These are phyloP conservation scores for Coreoperca whiteheadi DNA, from an alignment of 2,113 vertebrate genomes.

Conservation along the genomic window DNA sequence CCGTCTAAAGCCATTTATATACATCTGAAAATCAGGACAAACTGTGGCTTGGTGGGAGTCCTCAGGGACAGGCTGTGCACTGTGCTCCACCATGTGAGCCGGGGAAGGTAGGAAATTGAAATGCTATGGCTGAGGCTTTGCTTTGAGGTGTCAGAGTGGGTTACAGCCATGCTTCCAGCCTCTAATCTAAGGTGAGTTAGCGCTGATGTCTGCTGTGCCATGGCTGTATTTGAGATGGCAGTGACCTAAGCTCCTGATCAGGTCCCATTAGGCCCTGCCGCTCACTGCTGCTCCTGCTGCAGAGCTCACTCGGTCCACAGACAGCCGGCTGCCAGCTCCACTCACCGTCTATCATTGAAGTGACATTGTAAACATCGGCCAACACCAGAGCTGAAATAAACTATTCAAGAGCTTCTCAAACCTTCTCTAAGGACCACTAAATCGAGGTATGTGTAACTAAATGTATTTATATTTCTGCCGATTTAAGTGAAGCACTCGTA, in stretches of 20 bases:
- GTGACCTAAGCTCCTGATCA: conserved; percentile 81
- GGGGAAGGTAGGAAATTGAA: conserved; percentile 78
- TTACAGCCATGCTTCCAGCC: conserved; percentile 68
- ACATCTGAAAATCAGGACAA: conserved; percentile 5
- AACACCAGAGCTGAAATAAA: conserved; percentile 9
- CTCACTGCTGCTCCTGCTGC: conserved; percentile 43
- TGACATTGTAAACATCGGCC: conserved; percentile 32
- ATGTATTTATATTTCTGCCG: conserved; percentile 2
- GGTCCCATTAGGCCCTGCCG: conserved; percentile 75
- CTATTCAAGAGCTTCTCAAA: background rate
- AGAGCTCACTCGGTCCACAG: conserved; percentile 36
- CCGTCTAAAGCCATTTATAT: background rate
- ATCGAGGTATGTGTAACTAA: background rate
- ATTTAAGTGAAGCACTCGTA: background rate
- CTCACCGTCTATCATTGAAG: conserved; percentile 47
- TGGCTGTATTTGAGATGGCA: conserved; percentile 82
- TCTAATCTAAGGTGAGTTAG: conserved; percentile 79
- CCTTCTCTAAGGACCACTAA: background rate
- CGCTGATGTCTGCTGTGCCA: conserved; percentile 71
- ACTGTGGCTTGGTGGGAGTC: conserved; percentile 24
- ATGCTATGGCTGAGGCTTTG: conserved; percentile 75
- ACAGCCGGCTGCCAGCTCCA: conserved; percentile 67
- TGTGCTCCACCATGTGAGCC: conserved; percentile 14
- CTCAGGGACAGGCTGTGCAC: conserved; percentile 2
- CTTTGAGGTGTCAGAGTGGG: conserved; percentile 79